Base-by-base conservation (phyloP, 2,797 vertebrate species). In the Spondyliosoma cantharus region DNA sequence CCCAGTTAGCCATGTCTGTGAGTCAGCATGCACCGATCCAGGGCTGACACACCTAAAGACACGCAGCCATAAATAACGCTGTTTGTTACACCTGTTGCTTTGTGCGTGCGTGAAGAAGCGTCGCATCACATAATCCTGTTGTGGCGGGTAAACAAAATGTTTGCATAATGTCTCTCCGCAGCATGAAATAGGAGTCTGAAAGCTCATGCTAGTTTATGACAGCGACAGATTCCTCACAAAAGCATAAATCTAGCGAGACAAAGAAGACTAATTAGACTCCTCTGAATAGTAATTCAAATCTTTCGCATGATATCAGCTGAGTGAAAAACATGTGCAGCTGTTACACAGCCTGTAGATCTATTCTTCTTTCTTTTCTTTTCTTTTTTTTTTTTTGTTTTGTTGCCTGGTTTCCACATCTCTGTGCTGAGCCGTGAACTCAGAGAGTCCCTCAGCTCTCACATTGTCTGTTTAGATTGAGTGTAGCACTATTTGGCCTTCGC, bases 401-500 rank as follows among this genome's bases (percentile, higher is more conserved):
- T 37, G 45, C 29, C 16, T 50, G n/a, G 19, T 62, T 86, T 83
- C 48, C 73, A 85, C 48, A 54, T 87, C 56, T 85, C 65, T 64
- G 46, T 48, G 72, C 60, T 84, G 68, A 83, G 69, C 77, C 43
- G 13, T 86, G 90, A 89, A 83, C 91, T 87, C 67, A 49, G 74
- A 84, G 48, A 76, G 70, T 83, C 81, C 84, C 82, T 22, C 49
- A 73, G 76, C 73, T 84, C 78, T 87, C 76, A 73, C 85, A 22
- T 57, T 75, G 76, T 83, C 89, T 90, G 86, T 93, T 93, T 91
- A 84, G 90, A 90, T 92, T 91, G 76, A 90, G 80, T 84, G 15
- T 70, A 83, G 65, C 85, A 84, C 76, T 89, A 84, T 94, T 93
- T 93, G 93, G 87, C 91, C 92, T 93, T 93, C 88, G 69, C 77